phyloP scores from a whole-genome alignment of 2,113 vertebrate genomes.

The Ellobius talpinus region DNA sequence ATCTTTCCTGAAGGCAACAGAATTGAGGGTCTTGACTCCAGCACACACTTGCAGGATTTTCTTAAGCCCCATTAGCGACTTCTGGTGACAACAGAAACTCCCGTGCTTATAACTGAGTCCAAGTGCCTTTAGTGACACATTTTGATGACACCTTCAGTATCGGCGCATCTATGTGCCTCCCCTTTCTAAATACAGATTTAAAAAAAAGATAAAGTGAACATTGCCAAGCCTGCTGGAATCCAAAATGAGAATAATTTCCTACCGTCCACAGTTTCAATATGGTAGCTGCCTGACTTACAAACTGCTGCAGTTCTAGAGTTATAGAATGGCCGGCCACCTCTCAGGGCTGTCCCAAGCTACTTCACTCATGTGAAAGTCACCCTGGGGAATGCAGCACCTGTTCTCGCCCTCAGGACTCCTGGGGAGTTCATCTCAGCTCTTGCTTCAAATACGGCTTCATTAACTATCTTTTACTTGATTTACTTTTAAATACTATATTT shows the following conservation, averaged over 20 bases:
- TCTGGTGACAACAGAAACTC: neutral
- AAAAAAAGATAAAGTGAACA: neutral
- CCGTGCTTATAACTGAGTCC: neutral
- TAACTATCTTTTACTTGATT: neutral
- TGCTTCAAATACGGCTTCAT: neutral
- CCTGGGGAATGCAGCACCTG: rapidly evolving
- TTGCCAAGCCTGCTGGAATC: neutral
- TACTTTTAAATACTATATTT: neutral
- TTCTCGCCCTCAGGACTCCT: neutral
- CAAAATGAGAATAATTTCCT: neutral
- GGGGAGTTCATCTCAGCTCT: neutral
- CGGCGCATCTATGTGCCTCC: neutral
- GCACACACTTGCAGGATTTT: neutral
- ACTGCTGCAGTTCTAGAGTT: neutral
- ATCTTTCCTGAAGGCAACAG: neutral
- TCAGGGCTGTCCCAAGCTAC: neutral
- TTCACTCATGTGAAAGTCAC: neutral
- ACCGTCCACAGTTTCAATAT: neutral
- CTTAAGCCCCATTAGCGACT: neutral
- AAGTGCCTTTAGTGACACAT: too few species aligned
- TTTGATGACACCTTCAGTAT: neutral
- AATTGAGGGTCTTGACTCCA: neutral
- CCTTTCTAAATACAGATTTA: neutral
- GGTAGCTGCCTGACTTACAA: neutral
- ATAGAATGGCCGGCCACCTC: neutral